These are phyloP conservation scores for Enteromius radiatus DNA, from an alignment of 2,797 vertebrate species.

Conservation along the genomic window DNA sequence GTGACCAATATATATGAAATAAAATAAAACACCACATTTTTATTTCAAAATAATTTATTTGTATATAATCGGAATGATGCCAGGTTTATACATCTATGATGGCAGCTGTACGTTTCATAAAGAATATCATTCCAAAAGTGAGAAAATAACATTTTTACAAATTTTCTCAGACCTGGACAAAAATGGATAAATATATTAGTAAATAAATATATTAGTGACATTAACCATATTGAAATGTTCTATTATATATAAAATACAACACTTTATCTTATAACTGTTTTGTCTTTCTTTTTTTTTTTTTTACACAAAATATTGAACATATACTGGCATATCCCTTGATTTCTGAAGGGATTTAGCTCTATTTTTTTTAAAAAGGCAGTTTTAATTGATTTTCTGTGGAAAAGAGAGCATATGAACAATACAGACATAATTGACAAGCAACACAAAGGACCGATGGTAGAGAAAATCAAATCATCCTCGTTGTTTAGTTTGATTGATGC, in stretches of 20 bases:
- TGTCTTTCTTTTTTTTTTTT: constrained; percentile 79
- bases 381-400: constrained; percentile 75
- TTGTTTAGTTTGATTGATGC: constrained; percentile 62
- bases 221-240: constrained; percentile 93
- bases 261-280: constrained; percentile 83
- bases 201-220: constrained; percentile 99
- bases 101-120: constrained; percentile 76
- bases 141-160: constrained; percentile 61
- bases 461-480: constrained; percentile 66
- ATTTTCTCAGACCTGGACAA: constrained; percentile 81
- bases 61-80: constrained; percentile 84
- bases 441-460: constrained; percentile 59
- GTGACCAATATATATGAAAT: background rate
- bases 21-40: constrained; percentile 36
- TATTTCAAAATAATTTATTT: constrained; percentile 88
- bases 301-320: constrained; percentile 84
- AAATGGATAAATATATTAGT: constrained; percentile 99
- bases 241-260: constrained; percentile 92
- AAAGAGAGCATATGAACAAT: constrained; percentile 62
- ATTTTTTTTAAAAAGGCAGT: constrained; percentile 78
- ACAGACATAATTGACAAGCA: constrained; percentile 48
- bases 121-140: constrained; percentile 76
- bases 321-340: constrained; percentile 79
- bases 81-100: constrained; percentile 81
- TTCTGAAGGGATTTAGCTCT: constrained; percentile 77